phyloP scores from a whole-genome alignment of 2,888 invertebrate species.

The Perithous albicinctus region DNA sequence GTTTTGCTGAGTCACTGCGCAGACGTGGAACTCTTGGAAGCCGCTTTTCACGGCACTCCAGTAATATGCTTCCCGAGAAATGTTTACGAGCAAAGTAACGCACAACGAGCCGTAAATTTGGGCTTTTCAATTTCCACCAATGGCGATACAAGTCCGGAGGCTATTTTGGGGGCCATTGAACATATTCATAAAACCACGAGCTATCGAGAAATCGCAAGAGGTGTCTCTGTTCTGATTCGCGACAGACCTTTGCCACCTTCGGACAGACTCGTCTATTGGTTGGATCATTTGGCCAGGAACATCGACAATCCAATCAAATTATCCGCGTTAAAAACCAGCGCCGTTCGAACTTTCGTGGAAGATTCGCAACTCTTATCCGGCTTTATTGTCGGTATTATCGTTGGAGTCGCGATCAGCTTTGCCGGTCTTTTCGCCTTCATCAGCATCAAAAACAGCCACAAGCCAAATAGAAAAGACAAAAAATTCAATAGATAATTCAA shows the following conservation, averaged over 20 bases:
- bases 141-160: slow-evolving; percentile 67
- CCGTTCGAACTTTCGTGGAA: slow-evolving; percentile 76
- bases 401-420: slow-evolving; percentile 62
- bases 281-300: slow-evolving; percentile 78
- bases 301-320: slow-evolving; percentile 74
- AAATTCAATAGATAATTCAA: slow-evolving; percentile 58
- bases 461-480: slow-evolving; percentile 58
- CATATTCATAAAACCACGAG: slow-evolving; percentile 75
- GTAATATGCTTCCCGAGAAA: slow-evolving; percentile 81
- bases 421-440: slow-evolving; percentile 26
- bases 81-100: slow-evolving; percentile 76
- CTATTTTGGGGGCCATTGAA: slow-evolving; percentile 70
- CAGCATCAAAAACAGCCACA: slow-evolving; percentile 25
- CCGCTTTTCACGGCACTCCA: slow-evolving; percentile 81
- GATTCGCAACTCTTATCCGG: slow-evolving; percentile 77
- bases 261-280: slow-evolving; percentile 80
- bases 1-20: slow-evolving; percentile 80
- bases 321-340: slow-evolving; percentile 68
- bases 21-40: slow-evolving; percentile 81
- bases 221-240: slow-evolving; percentile 79
- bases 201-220: slow-evolving; percentile 79
- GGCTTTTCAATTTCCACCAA: slow-evolving; percentile 74
- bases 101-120: slow-evolving; percentile 75
- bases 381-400: slow-evolving; percentile 75
- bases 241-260: slow-evolving; percentile 80